Evolutionary conservation across 2,113 vertebrate species (phyloP).

Genomic region (Leucopsar rothschildi): DNA sequence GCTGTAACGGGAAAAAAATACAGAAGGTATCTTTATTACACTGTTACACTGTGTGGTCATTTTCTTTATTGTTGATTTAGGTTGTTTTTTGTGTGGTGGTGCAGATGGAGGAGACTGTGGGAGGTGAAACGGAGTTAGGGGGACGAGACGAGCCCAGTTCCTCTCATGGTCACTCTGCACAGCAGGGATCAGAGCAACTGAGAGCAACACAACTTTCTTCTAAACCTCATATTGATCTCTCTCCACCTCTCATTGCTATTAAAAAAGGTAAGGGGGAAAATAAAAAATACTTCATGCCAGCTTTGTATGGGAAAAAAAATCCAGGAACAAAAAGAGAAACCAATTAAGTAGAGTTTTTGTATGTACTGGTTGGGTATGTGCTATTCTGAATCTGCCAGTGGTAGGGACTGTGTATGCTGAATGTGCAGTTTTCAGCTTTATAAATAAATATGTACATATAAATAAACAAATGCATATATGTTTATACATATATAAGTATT

Average conservation of each 20-base stretch:
- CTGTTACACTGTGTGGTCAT: accelerated
- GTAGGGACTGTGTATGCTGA: background rate
- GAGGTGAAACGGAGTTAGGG: background rate
- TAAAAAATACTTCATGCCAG: background rate
- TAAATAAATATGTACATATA: background rate
- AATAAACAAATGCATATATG: background rate
- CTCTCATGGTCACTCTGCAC: background rate
- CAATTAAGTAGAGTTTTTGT: background rate
- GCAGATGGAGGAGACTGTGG: conserved; percentile 43
- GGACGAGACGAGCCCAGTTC: background rate
- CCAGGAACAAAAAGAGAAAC: background rate
- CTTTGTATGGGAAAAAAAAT: background rate
- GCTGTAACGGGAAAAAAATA: background rate
- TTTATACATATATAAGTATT: background rate
- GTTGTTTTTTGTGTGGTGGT: background rate
- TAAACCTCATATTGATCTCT: background rate
- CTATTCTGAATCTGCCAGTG: background rate
- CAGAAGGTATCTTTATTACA: background rate
- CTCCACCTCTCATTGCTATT: conserved; percentile 44
- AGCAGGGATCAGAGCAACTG: background rate
- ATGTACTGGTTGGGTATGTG: accelerated
- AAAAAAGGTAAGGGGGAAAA: conserved; percentile 51
- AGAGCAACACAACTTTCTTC: background rate
- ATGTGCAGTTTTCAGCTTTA: background rate
- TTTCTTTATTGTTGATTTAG: background rate